A percentile compares a stretch with the other conserved stretches of the same genome.
Evolutionary conservation across 2,888 invertebrate genomes (phyloP).

Genomic region (Teleogryllus oceanicus): DNA sequence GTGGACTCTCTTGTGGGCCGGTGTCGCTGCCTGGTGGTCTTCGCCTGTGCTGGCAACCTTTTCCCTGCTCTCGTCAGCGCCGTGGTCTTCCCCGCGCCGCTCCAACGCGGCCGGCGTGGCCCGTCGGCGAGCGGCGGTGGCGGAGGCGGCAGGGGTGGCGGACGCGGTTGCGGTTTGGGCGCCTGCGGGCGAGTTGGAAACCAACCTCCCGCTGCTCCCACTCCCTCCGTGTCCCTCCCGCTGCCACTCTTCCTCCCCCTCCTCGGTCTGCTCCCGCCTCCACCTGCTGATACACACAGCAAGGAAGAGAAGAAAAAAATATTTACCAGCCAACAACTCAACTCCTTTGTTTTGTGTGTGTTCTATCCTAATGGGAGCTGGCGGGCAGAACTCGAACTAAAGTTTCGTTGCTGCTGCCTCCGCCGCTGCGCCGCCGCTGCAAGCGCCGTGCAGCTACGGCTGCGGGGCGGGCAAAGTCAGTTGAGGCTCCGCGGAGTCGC

Average conservation of each 20-base stretch:
- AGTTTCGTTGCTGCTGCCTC: neutral
- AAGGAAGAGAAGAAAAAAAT: neutral
- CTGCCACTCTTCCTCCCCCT: no score
- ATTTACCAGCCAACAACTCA: neutral
- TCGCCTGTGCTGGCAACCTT: neutral
- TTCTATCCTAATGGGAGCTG: conserved; percentile 18
- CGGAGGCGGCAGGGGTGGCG: neutral
- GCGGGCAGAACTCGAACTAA: neutral
- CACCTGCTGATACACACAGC: neutral
- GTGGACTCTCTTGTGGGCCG: neutral
- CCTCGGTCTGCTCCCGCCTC: no score
- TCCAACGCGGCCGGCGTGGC: neutral
- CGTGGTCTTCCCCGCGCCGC: neutral
- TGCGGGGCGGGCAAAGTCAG: no score
- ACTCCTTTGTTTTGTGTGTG: conserved; percentile 7
- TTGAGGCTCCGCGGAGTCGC: no score
- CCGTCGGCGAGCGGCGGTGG: neutral
- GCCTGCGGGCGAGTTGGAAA: conserved; percentile 18
- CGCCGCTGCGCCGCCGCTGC: neutral
- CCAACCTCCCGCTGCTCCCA: neutral
- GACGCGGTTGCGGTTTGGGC: neutral
- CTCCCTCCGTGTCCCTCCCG: no score
- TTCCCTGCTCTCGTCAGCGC: neutral
- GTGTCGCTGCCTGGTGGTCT: neutral
- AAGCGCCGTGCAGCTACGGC: no score